phyloP scores from a whole-genome alignment of 2,113 vertebrate species.

The Andinoacara biseriatus region DNA sequence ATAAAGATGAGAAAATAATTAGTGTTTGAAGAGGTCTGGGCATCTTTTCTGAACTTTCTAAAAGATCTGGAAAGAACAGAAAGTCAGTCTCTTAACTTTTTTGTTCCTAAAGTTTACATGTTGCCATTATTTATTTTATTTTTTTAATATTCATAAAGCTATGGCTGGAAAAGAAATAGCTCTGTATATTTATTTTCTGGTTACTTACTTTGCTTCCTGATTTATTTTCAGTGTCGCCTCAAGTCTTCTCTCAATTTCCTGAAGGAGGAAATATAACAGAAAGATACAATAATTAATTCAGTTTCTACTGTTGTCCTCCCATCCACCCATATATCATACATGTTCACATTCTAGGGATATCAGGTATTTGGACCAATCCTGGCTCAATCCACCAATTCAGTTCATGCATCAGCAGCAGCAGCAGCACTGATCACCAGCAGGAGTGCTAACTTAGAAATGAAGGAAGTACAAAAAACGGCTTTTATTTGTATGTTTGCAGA shows the following conservation, averaged over 20 bases:
- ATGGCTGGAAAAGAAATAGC: neutral
- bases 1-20: slow-evolving; percentile 4
- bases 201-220: slow-evolving; percentile 90
- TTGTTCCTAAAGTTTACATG: neutral
- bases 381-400: neutral
- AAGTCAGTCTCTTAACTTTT: too few relatives aligned
- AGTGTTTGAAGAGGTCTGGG: neutral
- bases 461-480: too few relatives aligned
- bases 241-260: slow-evolving; percentile 97
- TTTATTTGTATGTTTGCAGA: too few relatives aligned
- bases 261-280: neutral
- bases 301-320: neutral
- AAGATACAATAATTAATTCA: slow-evolving; percentile 9
- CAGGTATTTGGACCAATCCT: neutral
- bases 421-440: too few relatives aligned
- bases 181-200: neutral
- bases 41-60: neutral
- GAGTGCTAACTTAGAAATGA: too few relatives aligned
- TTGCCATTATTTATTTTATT: neutral
- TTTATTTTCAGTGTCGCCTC: slow-evolving; percentile 96
- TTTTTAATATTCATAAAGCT: neutral
- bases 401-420: too few relatives aligned
- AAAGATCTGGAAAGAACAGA: too few relatives aligned
- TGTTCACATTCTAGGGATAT: neutral
- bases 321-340: neutral